Evolutionary conservation across 2,113 vertebrate genomes (phyloP).

Genomic region (Struthidea cinerea): DNA sequence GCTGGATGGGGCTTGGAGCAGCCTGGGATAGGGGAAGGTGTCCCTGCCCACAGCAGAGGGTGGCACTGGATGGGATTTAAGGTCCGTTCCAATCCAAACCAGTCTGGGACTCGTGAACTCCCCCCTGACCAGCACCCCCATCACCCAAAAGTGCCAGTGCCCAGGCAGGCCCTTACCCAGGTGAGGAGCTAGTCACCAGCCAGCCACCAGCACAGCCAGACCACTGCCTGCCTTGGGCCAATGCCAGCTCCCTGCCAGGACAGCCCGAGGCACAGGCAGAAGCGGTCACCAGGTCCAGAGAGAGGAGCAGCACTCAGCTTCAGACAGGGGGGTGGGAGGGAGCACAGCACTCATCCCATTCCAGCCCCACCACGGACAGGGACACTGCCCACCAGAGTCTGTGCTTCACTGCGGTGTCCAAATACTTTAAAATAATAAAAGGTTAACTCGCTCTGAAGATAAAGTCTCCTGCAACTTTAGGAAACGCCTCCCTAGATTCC

Average conservation of each 20-base stretch:
- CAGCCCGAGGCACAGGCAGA: fast-evolving
- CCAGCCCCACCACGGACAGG: not conserved
- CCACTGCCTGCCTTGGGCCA: not conserved
- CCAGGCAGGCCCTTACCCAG: not conserved
- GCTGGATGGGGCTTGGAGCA: not conserved
- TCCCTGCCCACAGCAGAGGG: not conserved
- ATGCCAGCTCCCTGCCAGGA: not conserved
- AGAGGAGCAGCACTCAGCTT: fast-evolving
- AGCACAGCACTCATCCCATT: not conserved
- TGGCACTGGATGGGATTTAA: not conserved
- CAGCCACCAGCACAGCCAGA: too few relatives aligned
- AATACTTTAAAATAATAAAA: fast-evolving
- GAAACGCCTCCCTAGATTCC: not conserved
- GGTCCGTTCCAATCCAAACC: not conserved
- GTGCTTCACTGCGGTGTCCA: fast-evolving
- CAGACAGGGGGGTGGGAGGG: not conserved
- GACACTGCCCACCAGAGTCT: not conserved
- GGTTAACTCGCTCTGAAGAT: too few relatives aligned
- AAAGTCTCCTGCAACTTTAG: not conserved
- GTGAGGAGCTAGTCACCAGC: fast-evolving
- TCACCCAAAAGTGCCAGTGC: not conserved
- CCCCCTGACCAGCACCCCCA: not conserved
- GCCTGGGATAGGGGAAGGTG: not conserved
- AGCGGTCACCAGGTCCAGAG: too few relatives aligned
- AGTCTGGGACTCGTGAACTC: not conserved